These are phyloP conservation scores for Brenthis daphne DNA, from an alignment of 2,888 invertebrate genomes.

Conservation along the genomic window DNA sequence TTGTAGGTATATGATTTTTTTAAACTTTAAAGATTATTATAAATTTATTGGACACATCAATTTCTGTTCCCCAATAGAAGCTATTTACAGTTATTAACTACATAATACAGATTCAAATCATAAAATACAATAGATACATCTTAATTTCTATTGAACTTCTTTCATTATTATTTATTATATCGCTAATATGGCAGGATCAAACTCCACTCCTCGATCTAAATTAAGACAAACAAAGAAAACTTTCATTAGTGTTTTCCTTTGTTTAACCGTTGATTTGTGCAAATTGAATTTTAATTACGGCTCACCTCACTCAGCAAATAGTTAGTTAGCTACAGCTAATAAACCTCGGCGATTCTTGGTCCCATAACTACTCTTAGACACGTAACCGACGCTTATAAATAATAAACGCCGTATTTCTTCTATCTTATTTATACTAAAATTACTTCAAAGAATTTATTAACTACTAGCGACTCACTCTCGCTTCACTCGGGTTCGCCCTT, in stretches of 20 bases:
- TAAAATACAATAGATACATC: too few species aligned
- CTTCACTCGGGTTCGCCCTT: too few species aligned
- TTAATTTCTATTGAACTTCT: too few species aligned
- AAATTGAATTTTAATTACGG: conserved; percentile 71
- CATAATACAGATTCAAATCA: too few species aligned
- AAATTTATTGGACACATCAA: too few species aligned
- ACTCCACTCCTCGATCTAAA: conserved; percentile 4
- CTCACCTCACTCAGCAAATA: conserved; percentile 49
- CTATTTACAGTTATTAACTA: too few species aligned
- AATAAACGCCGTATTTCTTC: conserved; percentile 35
- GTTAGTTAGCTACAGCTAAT: conserved; percentile 36
- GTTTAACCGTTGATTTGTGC: conserved; percentile 62
- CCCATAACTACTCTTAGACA: conserved; percentile 41
- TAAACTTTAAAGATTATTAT: too few species aligned
- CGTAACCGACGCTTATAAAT: conserved; percentile 35
- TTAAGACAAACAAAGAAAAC: conserved; percentile 31
- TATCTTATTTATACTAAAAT: conserved; percentile 37
- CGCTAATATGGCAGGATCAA: not conserved
- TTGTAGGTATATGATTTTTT: too few species aligned
- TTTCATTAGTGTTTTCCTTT: conserved; percentile 52
- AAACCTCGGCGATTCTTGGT: conserved; percentile 33
- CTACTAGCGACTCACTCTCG: not conserved
- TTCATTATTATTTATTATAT: not conserved
- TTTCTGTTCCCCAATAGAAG: too few species aligned
- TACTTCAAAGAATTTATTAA: conserved; percentile 11